A percentile compares a stretch with the other conserved stretches of the same genome.
phyloP scores from a whole-genome alignment of 1,140 invertebrate genomes.

The Cotesia vestalis region DNA sequence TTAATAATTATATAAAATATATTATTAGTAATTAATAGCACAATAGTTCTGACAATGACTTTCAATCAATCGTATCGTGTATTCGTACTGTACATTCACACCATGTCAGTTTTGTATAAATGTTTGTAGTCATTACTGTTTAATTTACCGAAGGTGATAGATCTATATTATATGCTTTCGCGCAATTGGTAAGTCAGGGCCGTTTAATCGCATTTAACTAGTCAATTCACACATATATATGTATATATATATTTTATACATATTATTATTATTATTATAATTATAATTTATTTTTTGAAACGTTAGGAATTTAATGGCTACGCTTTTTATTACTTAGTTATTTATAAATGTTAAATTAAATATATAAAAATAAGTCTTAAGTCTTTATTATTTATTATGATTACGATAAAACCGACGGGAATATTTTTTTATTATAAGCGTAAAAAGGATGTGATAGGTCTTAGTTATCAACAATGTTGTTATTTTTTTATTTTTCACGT shows the following conservation, averaged over 20 bases:
- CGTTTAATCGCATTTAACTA: conserved; percentile 15
- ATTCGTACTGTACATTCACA: conserved; percentile 57
- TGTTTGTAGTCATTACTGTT: conserved; percentile 52
- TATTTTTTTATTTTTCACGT: not conserved
- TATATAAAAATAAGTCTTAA: not conserved
- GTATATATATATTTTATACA: too few species aligned
- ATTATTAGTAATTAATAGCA: not conserved
- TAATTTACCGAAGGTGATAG: conserved; percentile 38
- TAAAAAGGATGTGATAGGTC: conserved; percentile 4
- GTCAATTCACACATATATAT: not conserved
- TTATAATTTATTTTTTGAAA: conserved; percentile 12
- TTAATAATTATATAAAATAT: not conserved
- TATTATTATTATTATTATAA: too few species aligned
- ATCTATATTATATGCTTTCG: conserved; percentile 17
- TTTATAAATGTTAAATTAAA: not conserved
- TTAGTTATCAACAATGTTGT: not conserved
- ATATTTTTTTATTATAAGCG: not conserved
- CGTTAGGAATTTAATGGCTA: conserved; percentile 43
- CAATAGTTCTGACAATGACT: not conserved
- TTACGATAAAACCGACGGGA: not conserved
- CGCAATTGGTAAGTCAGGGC: conserved; percentile 7
- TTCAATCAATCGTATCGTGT: conserved; percentile 56
- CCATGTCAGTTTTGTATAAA: conserved; percentile 53
- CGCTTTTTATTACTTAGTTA: conserved; percentile 2
- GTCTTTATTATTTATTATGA: conserved; percentile 6